These are phyloP conservation scores for Melinaea menophilus DNA, from an alignment of 2,888 invertebrate genomes.

Conservation along the genomic window DNA sequence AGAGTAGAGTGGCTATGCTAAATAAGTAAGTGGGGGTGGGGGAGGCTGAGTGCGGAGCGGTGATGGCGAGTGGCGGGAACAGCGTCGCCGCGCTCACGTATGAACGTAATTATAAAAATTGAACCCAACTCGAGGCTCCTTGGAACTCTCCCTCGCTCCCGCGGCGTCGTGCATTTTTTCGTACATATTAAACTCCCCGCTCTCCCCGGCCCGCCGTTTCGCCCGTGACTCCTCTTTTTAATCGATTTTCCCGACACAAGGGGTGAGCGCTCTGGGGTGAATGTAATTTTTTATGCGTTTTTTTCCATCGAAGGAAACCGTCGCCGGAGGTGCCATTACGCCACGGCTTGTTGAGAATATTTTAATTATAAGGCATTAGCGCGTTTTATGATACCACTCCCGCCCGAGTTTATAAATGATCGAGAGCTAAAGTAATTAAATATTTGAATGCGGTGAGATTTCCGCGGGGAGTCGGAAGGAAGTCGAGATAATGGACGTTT, in stretches of 20 bases:
- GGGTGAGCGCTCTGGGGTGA: slow-evolving; percentile 78
- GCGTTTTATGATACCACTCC: slow-evolving; percentile 78
- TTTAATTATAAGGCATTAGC: slow-evolving; percentile 79
- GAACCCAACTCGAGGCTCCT: slow-evolving; percentile 71
- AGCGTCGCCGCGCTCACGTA: slow-evolving; percentile 71
- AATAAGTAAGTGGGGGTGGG: slow-evolving; percentile 52
- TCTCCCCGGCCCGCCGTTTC: slow-evolving; percentile 56
- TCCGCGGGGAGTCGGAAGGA: slow-evolving; percentile 65
- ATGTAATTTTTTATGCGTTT: slow-evolving; percentile 80
- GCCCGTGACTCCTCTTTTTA: slow-evolving; percentile 77
- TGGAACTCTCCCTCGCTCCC: slow-evolving; percentile 69
- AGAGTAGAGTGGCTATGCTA: slow-evolving; percentile 43
- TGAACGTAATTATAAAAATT: slow-evolving; percentile 79
- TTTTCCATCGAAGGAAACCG: slow-evolving; percentile 70
- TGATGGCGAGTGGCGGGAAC: slow-evolving; percentile 8
- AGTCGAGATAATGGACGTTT: slow-evolving; percentile 64
- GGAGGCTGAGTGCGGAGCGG: slow-evolving; percentile 30
- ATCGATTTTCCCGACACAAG: slow-evolving; percentile 78
- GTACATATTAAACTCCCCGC: slow-evolving; percentile 76
- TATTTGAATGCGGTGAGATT: slow-evolving; percentile 77
- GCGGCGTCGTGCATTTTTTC: slow-evolving; percentile 76
- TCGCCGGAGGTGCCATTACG: slow-evolving; percentile 78
- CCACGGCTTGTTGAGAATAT: slow-evolving; percentile 79
- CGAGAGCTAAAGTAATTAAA: slow-evolving; percentile 76
- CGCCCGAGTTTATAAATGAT: slow-evolving; percentile 74